Evolutionary conservation across 2,888 invertebrate genomes (phyloP), one percentile per base, ranked within the genome.

Genomic region (Monochamus alternatus): DNA sequence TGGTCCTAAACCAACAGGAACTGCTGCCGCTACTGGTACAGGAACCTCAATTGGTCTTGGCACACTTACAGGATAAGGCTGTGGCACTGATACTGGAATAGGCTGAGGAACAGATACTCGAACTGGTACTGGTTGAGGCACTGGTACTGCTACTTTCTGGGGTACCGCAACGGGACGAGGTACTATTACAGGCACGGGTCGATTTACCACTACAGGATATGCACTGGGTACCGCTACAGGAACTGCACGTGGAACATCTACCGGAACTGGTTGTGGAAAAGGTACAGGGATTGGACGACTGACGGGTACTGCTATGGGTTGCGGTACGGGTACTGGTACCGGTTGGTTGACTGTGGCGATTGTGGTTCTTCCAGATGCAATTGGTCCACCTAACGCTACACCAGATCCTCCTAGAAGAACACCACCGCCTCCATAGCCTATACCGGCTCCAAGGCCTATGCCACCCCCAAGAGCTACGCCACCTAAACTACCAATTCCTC

Each of bases 1-100:
- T 62, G 62, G n/a, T 44, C 44, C 9, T 44, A 47, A 47, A 47
- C 10, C 47, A 3, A 47, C 12, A 47, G 47, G 47, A 47, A 47
- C 47, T 47, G 47, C 47, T 47, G 47, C 47, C 7, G 47, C 47
- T 38, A 38, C 38, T 47, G 62, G 43, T 14, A 63, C 62, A n/a
- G 38, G 43, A 8, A 38, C 78, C 74, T 22, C 62, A 68, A 32
- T 58, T 64, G 30, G 80, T 76, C 5, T 69, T 59, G 51, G 75
- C 73, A 58, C 72, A 75, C 43, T 74, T 77, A 62, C 77, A 74
- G 62, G 78, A 75, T 63, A 75, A 73, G 10, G 68, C 75, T 12
- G 80, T 73, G 60, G 76, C 74, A 44, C 80, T 77, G 31, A 52
- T 12, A 67, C 67, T 22, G 51, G 58, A 67, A 55, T n/a, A 7